phyloP scores from a whole-genome alignment of 2,888 invertebrate species.

The Agrochola lychnidis region DNA sequence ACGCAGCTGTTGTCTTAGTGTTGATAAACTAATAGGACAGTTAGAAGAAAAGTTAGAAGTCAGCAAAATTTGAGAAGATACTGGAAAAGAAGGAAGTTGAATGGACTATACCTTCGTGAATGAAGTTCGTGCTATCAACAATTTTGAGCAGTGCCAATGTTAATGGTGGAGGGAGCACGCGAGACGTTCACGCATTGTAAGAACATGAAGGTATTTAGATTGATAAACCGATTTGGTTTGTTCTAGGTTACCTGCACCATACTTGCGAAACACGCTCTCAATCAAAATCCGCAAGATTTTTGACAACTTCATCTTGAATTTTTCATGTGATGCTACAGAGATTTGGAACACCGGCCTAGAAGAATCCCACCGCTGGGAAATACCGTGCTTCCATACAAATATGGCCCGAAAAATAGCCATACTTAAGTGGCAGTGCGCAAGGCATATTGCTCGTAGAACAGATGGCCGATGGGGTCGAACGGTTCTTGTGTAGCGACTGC shows the following conservation, averaged over 20 bases:
- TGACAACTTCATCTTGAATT: too few relatives aligned
- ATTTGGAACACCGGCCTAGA: too few relatives aligned
- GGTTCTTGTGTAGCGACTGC: too few relatives aligned
- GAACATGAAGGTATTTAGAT: constrained; percentile 36
- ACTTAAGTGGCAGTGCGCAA: too few relatives aligned
- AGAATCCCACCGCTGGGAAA: too few relatives aligned
- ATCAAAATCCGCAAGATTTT: too few relatives aligned
- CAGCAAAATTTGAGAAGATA: not conserved
- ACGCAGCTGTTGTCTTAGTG: not conserved
- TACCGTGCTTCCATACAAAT: too few relatives aligned
- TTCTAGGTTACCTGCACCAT: constrained; percentile 12
- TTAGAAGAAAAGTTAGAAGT: not conserved
- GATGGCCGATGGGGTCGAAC: too few relatives aligned
- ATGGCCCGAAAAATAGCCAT: too few relatives aligned
- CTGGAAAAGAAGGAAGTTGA: not conserved
- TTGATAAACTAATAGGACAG: not conserved
- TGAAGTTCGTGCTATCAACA: constrained; percentile 37
- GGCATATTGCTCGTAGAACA: too few relatives aligned
- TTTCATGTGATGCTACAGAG: too few relatives aligned
- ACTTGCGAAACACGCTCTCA: too few relatives aligned
- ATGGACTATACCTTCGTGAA: constrained; percentile 31
- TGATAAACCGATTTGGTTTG: constrained; percentile 12
- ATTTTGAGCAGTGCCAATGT: constrained; percentile 44
- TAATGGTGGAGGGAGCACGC: constrained; percentile 40
- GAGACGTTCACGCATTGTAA: constrained; percentile 35